Evolutionary conservation across 1,140 invertebrate species (phyloP).

Genomic region (Brachionus sp.): DNA sequence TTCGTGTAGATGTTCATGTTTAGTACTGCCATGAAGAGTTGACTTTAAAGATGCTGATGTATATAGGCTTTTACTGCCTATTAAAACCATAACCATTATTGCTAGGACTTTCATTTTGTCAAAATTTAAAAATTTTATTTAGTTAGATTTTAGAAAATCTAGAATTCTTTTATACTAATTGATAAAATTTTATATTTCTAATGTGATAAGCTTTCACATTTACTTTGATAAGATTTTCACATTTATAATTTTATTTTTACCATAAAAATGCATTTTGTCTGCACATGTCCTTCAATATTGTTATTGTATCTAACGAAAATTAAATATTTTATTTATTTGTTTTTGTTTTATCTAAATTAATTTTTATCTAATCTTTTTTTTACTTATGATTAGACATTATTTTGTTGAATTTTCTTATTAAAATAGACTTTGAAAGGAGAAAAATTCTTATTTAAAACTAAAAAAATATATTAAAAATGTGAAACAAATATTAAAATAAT

Average conservation of each 20-base stretch:
- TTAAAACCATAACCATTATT: neutral
- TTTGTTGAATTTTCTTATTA: too few species aligned
- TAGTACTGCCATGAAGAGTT: neutral
- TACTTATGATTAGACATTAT: too few species aligned
- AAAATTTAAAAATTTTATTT: neutral
- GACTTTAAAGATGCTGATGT: neutral
- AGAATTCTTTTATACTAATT: neutral
- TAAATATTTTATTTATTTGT: too few species aligned
- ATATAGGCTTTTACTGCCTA: neutral
- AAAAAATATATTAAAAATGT: too few species aligned
- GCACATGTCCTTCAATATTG: neutral
- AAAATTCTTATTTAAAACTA: too few species aligned
- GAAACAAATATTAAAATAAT: too few species aligned
- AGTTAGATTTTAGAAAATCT: neutral
- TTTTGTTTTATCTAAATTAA: too few species aligned
- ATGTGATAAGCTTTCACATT: neutral
- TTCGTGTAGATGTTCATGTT: neutral
- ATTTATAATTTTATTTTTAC: neutral
- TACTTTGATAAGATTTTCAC: conserved; percentile 1
- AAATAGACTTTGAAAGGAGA: too few species aligned
- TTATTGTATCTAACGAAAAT: too few species aligned
- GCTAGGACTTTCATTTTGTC: neutral
- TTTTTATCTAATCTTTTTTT: too few species aligned
- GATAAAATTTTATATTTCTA: neutral
- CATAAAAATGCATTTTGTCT: neutral